These are phyloP conservation scores for Baryphthengus martii DNA, from an alignment of 2,113 vertebrate species.

Conservation along the genomic window DNA sequence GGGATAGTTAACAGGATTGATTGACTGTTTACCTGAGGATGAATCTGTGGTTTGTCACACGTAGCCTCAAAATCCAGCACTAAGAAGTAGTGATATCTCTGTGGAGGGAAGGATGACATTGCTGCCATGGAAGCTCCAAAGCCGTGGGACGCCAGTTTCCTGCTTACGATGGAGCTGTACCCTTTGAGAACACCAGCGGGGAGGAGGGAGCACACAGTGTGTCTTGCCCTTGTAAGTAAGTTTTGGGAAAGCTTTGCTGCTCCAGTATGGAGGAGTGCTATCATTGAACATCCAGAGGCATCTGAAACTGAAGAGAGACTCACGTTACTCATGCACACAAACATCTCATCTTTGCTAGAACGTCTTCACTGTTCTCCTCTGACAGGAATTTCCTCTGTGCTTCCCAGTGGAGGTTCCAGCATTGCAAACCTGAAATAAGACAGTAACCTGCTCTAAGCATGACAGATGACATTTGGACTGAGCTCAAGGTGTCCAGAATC, in stretches of 20 bases:
- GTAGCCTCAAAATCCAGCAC: slow-evolving; percentile 88
- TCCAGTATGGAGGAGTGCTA: slow-evolving; percentile 77
- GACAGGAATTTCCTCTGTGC: neutral
- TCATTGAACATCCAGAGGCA: slow-evolving; percentile 83
- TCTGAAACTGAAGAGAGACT: slow-evolving; percentile 77
- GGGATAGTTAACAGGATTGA: neutral
- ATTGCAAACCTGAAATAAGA: neutral
- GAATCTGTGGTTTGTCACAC: slow-evolving; percentile 83
- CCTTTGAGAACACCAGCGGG: slow-evolving; percentile 70
- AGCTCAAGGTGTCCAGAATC: neutral
- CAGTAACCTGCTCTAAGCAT: neutral
- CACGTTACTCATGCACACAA: slow-evolving; percentile 48
- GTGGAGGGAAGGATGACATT: slow-evolving; percentile 84
- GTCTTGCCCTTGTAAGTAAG: slow-evolving; percentile 76
- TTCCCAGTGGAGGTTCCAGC: neutral
- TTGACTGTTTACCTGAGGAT: slow-evolving; percentile 80
- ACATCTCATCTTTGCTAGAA: neutral
- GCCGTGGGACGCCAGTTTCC: slow-evolving; percentile 83
- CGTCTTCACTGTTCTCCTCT: neutral
- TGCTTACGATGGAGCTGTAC: slow-evolving; percentile 76
- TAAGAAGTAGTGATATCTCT: slow-evolving; percentile 87
- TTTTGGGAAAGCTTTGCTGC: slow-evolving; percentile 74
- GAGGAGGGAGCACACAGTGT: slow-evolving; percentile 62
- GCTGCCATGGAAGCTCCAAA: slow-evolving; percentile 83
- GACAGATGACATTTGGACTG: neutral